Conservation (phyloP, 2,888 invertebrate species). For the Tanypteryx hageni region DNA sequence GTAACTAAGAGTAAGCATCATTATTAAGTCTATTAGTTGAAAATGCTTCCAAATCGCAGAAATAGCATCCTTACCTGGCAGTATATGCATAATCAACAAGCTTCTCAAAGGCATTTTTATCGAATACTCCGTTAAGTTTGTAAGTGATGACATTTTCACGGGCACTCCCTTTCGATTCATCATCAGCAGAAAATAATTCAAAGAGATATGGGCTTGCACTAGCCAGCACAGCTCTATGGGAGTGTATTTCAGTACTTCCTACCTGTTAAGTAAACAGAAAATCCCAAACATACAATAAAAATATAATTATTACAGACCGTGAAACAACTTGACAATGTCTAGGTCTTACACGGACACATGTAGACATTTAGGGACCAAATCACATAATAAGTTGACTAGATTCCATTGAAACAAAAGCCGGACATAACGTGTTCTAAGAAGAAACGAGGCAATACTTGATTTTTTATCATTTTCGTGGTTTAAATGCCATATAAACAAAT, state of each 20-base stretch:
- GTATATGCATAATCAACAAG: conserved; percentile 92
- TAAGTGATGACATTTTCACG: conserved; percentile 78
- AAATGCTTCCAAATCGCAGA: not conserved
- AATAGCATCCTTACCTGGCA: conserved; percentile 76
- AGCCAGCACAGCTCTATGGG: conserved; percentile 88
- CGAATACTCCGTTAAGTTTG: conserved; percentile 81
- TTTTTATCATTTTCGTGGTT: too few relatives aligned
- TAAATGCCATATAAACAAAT: too few relatives aligned
- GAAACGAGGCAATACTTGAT: too few relatives aligned
- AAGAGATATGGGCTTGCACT: conserved; percentile 87
- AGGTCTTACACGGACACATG: not conserved
- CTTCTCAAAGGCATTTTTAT: conserved; percentile 83
- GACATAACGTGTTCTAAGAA: too few relatives aligned
- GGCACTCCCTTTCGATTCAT: conserved; percentile 74
- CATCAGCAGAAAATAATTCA: conserved; percentile 82
- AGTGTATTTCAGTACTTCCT: conserved; percentile 83
- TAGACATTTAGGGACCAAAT: too few relatives aligned
- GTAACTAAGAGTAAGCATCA: too few relatives aligned
- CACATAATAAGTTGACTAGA: too few relatives aligned
- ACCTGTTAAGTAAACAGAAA: conserved; percentile 75
- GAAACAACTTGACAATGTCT: not conserved
- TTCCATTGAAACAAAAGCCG: too few relatives aligned
- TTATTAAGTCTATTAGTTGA: too few relatives aligned
- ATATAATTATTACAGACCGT: not conserved
- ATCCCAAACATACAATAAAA: not conserved